Evolutionary conservation across 2,888 invertebrate genomes (phyloP).

Genomic region (Phortica okadai): DNA sequence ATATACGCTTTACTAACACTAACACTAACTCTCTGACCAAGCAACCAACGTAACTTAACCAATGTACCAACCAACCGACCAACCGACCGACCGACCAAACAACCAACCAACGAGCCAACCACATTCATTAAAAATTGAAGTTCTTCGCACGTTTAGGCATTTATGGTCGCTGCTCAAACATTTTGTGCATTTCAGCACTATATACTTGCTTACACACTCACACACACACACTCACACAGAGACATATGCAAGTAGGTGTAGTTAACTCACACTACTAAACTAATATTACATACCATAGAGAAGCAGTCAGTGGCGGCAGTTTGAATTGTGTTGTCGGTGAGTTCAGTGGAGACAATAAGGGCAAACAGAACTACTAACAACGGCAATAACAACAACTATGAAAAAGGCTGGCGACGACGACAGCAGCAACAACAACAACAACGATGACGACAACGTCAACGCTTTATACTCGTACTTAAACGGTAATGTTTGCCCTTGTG

Average conservation of each 20-base stretch:
- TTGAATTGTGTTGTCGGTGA: neutral
- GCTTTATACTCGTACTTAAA: constrained; percentile 19
- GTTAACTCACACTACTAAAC: neutral
- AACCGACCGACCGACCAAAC: neutral
- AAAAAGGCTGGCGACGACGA: neutral
- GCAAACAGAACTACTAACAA: neutral
- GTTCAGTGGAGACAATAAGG: neutral
- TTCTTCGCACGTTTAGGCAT: constrained; percentile 47
- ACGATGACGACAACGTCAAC: neutral
- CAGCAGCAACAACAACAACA: constrained; percentile 3
- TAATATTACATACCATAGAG: neutral
- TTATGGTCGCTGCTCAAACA: constrained; percentile 42
- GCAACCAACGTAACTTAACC: neutral
- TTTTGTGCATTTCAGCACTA: constrained; percentile 39
- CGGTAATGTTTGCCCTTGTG: constrained; percentile 41
- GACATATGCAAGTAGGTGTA: neutral
- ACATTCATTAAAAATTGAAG: constrained; percentile 46
- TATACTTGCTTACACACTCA: neutral
- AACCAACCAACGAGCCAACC: constrained; percentile 27
- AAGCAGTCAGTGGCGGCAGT: neutral
- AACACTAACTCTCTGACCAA: constrained; percentile 18
- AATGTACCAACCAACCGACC: neutral
- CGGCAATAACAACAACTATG: neutral
- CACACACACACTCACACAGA: neutral
- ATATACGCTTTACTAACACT: neutral